Base-by-base conservation (phyloP, 2,113 vertebrate species). In the Petroica traversi region DNA sequence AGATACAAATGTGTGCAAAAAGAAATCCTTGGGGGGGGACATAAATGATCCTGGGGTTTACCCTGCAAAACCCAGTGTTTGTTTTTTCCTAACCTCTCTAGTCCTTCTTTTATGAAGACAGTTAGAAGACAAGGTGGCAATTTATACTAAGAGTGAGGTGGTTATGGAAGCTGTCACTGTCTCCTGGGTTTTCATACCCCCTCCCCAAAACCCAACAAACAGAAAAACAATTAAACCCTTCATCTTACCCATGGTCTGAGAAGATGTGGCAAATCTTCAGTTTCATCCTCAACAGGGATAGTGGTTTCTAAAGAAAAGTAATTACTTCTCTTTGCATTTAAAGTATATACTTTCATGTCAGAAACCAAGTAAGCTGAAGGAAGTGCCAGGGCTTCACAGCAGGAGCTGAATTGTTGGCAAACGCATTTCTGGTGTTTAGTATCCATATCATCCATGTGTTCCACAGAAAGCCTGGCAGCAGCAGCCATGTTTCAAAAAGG, bases 1-100 rank as follows among this genome's bases (percentile, higher is more conserved):
- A 4, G 28, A 38, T 1, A 46, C 12, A 43, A 28, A 48, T 0
- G 1, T 41, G 8, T 71, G 24, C 66, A n/a, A 66, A 86, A 88
- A 23, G 16, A 72, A 79, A 45, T 57, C 54, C 3, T 12, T 2
- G 6, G 3, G 2, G 6, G 12, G 5, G 4, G 1, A 4, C 29
- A 5, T 26, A 29, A 69, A 8, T 40, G 73, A 69, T 59, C 45
- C 19, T 69, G 40, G 38, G 12, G 14, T 51, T 89, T 74, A 31
- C 23, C 8, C 10, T 54, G 52, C 29, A 10, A 74, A 81, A 22
- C 85, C n/a, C 9, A 40, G 11, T 55, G 33, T 68, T 87, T 69
- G 24, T 91, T 88, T 80, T 45, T 82, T 67, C 66, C 40, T 77
- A 20, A 34, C 11, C 14, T 59, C 75, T 74, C 36, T 49, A 49